Percentiles rank a stretch among this genome's conserved stretches.
These are phyloP conservation scores for Barnardius zonarius DNA, from an alignment of 2,113 vertebrate species.

Conservation along the genomic window DNA sequence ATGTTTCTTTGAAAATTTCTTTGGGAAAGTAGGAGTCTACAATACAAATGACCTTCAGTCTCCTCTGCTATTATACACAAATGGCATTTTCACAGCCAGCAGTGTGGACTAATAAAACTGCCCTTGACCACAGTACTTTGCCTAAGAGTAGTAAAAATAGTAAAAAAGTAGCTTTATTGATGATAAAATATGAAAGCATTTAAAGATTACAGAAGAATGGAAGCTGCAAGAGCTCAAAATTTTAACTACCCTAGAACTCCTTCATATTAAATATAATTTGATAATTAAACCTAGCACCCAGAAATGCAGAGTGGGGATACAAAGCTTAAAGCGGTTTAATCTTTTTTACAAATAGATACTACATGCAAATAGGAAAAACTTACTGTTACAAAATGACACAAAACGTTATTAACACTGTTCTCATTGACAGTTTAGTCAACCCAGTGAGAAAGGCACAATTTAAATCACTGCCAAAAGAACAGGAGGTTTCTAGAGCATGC, in stretches of 20 bases:
- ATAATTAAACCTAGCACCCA: background rate
- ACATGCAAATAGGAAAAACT: background rate
- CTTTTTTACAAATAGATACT: background rate
- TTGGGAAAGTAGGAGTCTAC: background rate
- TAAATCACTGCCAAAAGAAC: background rate
- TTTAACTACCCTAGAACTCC: background rate
- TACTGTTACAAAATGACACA: background rate
- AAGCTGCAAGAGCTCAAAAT: background rate
- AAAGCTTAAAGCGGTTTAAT: background rate
- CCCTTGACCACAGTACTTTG: background rate
- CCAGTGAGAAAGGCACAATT: background rate
- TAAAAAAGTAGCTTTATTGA: background rate
- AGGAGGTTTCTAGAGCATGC: background rate
- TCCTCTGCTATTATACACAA: background rate
- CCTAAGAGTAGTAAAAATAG: background rate
- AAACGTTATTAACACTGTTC: background rate
- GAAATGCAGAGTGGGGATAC: background rate
- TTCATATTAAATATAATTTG: background rate
- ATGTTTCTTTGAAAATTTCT: background rate
- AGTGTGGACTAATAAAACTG: background rate
- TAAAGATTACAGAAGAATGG: background rate
- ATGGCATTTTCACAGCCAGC: background rate
- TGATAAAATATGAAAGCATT: background rate
- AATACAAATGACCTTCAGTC: background rate
- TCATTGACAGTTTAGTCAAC: background rate